Evolutionary conservation across 2,113 vertebrate genomes (phyloP), one percentile per base, ranked within the genome.

Genomic region (Catharus minimus): DNA sequence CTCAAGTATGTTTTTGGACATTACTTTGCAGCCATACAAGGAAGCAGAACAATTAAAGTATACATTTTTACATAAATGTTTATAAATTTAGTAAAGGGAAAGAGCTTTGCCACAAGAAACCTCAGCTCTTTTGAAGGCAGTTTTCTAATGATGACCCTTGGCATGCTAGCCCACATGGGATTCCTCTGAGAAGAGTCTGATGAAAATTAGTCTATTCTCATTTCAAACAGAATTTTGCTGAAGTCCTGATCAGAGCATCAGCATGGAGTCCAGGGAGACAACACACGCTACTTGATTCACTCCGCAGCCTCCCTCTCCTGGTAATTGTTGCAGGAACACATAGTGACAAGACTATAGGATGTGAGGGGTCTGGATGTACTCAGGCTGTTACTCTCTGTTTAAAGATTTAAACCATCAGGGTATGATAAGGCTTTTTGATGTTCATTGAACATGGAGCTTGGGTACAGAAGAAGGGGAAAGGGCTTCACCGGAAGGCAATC

Each of bases 191-290:
- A 98, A 98, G 97, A 98, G 98, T 96, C 98, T 98, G 98, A 99
- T 98, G 98, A 99, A 99, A 99, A 99, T 99, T 98, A 99, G 98
- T 98, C 98, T 98, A 98, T 99, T 99, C 99, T 98, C 98, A 99
- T 99, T 99, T 99, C 99, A 99, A 99, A 99, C 99, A 98, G 99
- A 99, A 99, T 99, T 99, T 98, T 97, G 98, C 98, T 98, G 97
- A 97, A 98, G 97, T 98, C 98, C 98, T 99, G 99, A 99, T 99
- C 99, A 99, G 98, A 99, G 99, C 98, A 97, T 96, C 97, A 96
- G 97, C 98, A 97, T 97, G 93, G 96, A 98, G 98, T 98, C 98
- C 97, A 91, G 97, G 97, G 98, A 98, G 98, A 98, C 97, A 98
- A 98, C 98, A 98, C 94, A 97, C 97, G 94, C 97, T 98, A 98